Evolutionary conservation across 2,797 vertebrate genomes (phyloP).

Genomic region (Agapornis canus): DNA sequence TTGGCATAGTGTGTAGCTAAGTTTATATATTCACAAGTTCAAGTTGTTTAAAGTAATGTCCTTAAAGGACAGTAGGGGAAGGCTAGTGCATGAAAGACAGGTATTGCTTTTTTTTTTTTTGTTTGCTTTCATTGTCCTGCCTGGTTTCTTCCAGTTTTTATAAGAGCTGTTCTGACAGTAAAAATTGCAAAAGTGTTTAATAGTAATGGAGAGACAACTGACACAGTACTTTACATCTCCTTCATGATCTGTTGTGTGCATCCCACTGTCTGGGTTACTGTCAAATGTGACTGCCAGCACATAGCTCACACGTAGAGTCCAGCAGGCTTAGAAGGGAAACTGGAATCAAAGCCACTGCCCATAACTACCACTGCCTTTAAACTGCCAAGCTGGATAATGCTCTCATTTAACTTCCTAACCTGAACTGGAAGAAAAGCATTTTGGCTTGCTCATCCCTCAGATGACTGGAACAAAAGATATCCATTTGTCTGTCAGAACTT

Average conservation of each 20-base stretch:
- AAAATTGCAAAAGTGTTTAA: neutral
- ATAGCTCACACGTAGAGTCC: accelerated
- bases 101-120: neutral
- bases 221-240: neutral
- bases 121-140: neutral
- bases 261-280: too few relatives aligned
- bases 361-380: neutral
- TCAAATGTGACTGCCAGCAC: accelerated
- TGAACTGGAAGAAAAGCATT: neutral
- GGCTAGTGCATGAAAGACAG: neutral
- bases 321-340: neutral
- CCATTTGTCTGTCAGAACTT: neutral
- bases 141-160: neutral
- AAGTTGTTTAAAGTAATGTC: neutral
- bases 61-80: neutral
- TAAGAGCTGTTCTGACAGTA: neutral
- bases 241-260: neutral
- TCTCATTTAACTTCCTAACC: neutral
- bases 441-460: neutral
- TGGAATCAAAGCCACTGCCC: neutral
- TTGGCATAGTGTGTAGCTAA: neutral
- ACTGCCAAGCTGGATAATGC: neutral
- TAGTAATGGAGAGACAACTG: neutral
- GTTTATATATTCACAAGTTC: neutral
- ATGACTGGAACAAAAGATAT: neutral